Base-by-base conservation (phyloP, 2,797 vertebrate species). In the Megaceryle alcyon region DNA sequence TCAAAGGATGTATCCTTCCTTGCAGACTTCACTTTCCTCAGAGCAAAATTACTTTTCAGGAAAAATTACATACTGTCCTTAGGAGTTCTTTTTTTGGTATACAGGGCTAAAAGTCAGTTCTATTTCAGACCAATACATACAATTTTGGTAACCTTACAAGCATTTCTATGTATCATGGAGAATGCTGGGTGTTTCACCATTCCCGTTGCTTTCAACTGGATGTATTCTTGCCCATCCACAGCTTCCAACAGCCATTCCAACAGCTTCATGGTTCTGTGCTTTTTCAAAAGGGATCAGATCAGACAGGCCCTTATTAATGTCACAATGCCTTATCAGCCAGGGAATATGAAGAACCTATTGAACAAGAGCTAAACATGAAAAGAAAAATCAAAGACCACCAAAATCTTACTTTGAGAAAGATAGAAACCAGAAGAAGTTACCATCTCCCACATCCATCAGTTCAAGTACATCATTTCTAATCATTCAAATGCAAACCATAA, bases 1-100 rank as follows among this genome's bases (percentile, higher is more conserved):
- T 81, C 35, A 48, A 53, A 73, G 23, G 37, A 57, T 0, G 0
- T 8, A 28, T 9, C 25, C 37, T 13, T 73, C 43, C 51, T 70
- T 31, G 14, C 17, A 54, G 41, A 46, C 14, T 35, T 53, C 0
- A 0, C 14, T 10, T 49, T 10, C 51, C 72, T 73, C 22, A 54
- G 28, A 65, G 6, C 43, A 48, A 59, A 51, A 29, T 1, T 14
- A 21, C 16, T 82, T 68, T 71, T 64, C 4, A n/a, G 77, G 64
- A 31, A 84, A 70, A 91, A 43, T 6, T 1, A 11, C 43, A 64
- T 60, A 4, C 15, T 60, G 29, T n/a, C 59, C 56, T 83, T 8
- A 6, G 43, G 43, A 78, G 17, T 7, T 70, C 9, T 60, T 43
- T 68, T 84, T 28, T 18, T 0, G 9, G 26, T 6, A 53, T 28